Evolutionary conservation across 2,113 vertebrate species (phyloP).

Genomic region (Strigops habroptila): DNA sequence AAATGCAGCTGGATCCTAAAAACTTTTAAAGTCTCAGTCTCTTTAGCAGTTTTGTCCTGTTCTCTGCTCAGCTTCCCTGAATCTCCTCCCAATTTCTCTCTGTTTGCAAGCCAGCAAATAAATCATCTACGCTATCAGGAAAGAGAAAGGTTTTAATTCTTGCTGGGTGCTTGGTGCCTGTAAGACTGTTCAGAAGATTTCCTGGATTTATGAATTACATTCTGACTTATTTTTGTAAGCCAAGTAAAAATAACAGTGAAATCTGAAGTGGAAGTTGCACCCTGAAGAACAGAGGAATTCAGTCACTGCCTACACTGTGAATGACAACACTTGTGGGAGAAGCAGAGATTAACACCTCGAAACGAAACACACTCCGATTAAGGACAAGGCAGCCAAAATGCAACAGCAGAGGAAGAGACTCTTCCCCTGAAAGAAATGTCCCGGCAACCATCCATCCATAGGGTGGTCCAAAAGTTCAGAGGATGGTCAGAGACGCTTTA

Average conservation of each 20-base stretch:
- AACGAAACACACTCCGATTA: not conserved
- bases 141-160: not conserved
- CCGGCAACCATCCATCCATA: conserved; percentile 44
- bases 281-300: conserved; percentile 41
- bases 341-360: conserved; percentile 44
- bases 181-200: conserved; percentile 27
- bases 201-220: conserved; percentile 36
- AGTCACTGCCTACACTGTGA: conserved; percentile 4
- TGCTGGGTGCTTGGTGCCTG: conserved; percentile 12
- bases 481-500: conserved; percentile 37
- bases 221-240: not conserved
- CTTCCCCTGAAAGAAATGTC: conserved; percentile 25
- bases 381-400: conserved; percentile 38
- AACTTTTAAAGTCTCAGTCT: conserved; percentile 3
- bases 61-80: not conserved
- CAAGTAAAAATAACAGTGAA: conserved; percentile 47
- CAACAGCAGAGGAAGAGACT: not conserved
- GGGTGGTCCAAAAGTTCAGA: conserved; percentile 54
- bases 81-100: not conserved
- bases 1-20: conserved; percentile 29
- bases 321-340: conserved; percentile 36
- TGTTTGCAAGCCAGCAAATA: conserved; percentile 25
- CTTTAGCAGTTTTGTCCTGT: not conserved
- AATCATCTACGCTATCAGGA: not conserved
- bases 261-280: conserved; percentile 35